Base-by-base conservation (phyloP, 2,888 invertebrate genomes). In the Rhyacophila evoluta region DNA sequence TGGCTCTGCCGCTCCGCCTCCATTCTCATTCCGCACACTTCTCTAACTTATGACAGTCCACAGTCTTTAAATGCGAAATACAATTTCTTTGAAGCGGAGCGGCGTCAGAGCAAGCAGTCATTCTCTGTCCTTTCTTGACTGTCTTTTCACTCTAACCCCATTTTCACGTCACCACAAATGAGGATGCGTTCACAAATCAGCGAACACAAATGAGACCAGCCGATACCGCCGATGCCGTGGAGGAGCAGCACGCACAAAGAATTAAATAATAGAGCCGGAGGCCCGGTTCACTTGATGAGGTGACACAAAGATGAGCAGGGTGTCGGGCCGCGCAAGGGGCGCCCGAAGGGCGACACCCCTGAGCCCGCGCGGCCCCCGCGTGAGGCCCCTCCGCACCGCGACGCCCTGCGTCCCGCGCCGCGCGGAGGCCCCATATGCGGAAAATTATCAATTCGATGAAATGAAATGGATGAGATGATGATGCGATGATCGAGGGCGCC, bases 291-390 rank as follows among this genome's bases (percentile, higher is more conserved):
- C 19, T 55, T 55, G 28, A 39, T 74, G 77, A 73, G 73, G 27
- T 41, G 70, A 73, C 11, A 72, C 27, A 39, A 75, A 75, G 36
- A 74, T 36, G 74, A 29, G 27, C 55, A 79, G 72, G 80, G 68
- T 39, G 37, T 37, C 15, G 74, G 36, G 70, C 72, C 79, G 78
- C 75, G 76, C 76, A 77, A 77, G 81, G 77, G 77, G 75, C 72
- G 39, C 38, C 27, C 27, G 5, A 12, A 25, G 19, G 25, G 19
- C 19, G 67, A 72, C n/a, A n/a, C 79, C 78, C 81, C 78, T 80
- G 81, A 80, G 81, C 80, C 81, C 80, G 77, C 77, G 77, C 77
- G 77, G 76, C 74, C 67, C 41, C 79, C 70, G 72, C 27, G 68
- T 15, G 72, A 6, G 72, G 37, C 39, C 37, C 27, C 73, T 8